Base-by-base conservation (phyloP, 2,888 invertebrate genomes). In the Achlya flavicornis region DNA sequence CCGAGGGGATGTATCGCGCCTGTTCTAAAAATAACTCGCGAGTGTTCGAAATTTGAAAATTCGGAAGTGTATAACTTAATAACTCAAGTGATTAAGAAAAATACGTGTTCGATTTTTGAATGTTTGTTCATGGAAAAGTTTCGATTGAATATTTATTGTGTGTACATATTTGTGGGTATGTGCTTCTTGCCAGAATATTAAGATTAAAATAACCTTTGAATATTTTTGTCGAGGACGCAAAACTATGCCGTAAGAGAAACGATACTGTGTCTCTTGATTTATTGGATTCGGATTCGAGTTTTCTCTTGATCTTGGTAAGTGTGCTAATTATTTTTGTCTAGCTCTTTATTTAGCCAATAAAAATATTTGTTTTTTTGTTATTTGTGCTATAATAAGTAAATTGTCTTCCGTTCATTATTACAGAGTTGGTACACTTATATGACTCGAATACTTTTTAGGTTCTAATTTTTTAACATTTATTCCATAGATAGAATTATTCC, bases 201-300 rank as follows among this genome's bases (percentile, higher is more conserved):
- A 74, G 84, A 80, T 83, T 66, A 76, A 84, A 85, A 85, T 85
- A 85, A 80, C 79, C 70, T 68, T 63, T 61, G 81, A 76, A 80
- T 84, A 83, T 85, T 85, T 84, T 80, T 69, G 80, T 77, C 83
- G 82, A 78, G 81, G 83, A 77, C 83, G 75, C 68, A 63, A 63
- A 69, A 73, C 73, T 76, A 72, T 75, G 73, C 63, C 66, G 71
- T 64, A 64, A 65, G 65, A 33, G 70, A 72, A 72, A 72, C 78
- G 72, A 73, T 74, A 71, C 61, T 72, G 70, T 73, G 53, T 19
- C 53, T 68, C 69, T 66, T 76, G 80, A 79, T 81, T 72, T 75
- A 78, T 79, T 74, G 75, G 66, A 68, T 60, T 35, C 19, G 33
- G 72, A 75, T 66, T 66, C 64, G 64, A 67, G 63, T 74, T 72